A percentile compares a stretch with the other conserved stretches of the same genome.
Conservation (phyloP, 2,888 invertebrate genomes). For the Colletes collaris region DNA sequence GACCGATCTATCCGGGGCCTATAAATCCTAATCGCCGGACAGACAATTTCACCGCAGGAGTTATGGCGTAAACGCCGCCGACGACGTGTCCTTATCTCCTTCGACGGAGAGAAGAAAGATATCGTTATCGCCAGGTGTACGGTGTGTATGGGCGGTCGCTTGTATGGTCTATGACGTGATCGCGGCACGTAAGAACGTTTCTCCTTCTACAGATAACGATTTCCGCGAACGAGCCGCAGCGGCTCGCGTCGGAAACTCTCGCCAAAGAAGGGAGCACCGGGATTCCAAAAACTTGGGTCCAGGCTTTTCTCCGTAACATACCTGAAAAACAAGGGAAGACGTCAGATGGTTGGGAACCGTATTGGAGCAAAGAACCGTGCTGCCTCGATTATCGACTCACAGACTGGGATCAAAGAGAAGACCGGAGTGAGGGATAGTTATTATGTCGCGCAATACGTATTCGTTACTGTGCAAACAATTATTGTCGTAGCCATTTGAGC, state of each 20-base stretch:
- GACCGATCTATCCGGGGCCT: background rate
- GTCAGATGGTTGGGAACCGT: too few species aligned
- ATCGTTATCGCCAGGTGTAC: slow-evolving; percentile 65
- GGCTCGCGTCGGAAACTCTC: too few species aligned
- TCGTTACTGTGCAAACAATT: slow-evolving; percentile 35
- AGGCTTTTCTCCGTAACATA: too few species aligned
- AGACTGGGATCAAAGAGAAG: too few species aligned
- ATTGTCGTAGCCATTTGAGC: slow-evolving; percentile 26
- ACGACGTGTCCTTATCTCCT: slow-evolving; percentile 47
- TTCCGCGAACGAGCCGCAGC: slow-evolving; percentile 7
- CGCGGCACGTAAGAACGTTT: slow-evolving; percentile 24
- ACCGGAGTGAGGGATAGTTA: background rate
- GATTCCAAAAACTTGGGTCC: too few species aligned
- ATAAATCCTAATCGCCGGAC: slow-evolving; percentile 9
- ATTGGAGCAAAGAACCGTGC: too few species aligned
- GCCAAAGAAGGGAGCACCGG: too few species aligned
- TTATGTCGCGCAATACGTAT: slow-evolving; percentile 17
- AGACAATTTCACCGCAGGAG: background rate
- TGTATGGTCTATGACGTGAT: slow-evolving; percentile 14
- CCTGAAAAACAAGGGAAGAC: too few species aligned
- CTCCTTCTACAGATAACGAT: slow-evolving; percentile 19
- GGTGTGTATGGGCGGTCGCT: slow-evolving; percentile 4
- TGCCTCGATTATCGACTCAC: too few species aligned
- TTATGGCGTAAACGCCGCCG: slow-evolving; percentile 8
- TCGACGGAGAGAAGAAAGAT: slow-evolving; percentile 51